phyloP scores from a whole-genome alignment of 1,140 invertebrate genomes.

The Pectinophora gossypiella region DNA sequence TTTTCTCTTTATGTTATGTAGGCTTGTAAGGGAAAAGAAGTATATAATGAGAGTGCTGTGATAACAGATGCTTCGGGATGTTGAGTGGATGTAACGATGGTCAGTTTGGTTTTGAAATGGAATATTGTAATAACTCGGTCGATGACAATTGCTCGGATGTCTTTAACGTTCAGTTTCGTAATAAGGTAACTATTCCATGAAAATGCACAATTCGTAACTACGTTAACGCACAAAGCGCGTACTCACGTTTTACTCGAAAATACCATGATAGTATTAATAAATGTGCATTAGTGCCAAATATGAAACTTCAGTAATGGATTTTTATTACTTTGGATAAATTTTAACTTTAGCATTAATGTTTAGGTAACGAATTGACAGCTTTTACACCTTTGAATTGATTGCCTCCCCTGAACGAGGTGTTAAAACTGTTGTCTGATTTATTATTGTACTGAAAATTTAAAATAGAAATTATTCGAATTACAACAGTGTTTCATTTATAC shows the following conservation, averaged over 20 bases:
- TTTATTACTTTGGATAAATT: constrained; percentile 37
- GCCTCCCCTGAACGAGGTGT: constrained; percentile 58
- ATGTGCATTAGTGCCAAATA: constrained; percentile 42
- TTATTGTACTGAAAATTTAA: constrained; percentile 67
- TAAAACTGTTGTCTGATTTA: constrained; percentile 65
- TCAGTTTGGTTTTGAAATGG: too few relatives aligned
- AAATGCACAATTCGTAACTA: too few relatives aligned
- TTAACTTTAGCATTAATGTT: constrained; percentile 29
- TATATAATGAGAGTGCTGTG: constrained; percentile 58
- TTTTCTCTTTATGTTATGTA: constrained; percentile 38
- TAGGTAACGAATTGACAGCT: constrained; percentile 56
- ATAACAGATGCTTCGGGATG: constrained; percentile 52
- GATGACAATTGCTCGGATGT: too few relatives aligned
- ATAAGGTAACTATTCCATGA: too few relatives aligned
- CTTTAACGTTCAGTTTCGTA: too few relatives aligned
- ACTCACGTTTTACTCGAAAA: not conserved
- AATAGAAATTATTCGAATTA: constrained; percentile 67
- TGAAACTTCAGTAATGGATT: constrained; percentile 28
- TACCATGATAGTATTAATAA: not conserved
- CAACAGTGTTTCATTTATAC: constrained; percentile 29
- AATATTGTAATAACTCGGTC: not conserved
- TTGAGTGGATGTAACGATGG: not conserved
- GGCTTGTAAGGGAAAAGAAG: constrained; percentile 49
- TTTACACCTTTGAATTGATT: constrained; percentile 46
- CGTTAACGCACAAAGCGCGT: constrained; percentile 16